Conservation (phyloP, 2,797 vertebrate species). For the Amphiprion clarkii region DNA sequence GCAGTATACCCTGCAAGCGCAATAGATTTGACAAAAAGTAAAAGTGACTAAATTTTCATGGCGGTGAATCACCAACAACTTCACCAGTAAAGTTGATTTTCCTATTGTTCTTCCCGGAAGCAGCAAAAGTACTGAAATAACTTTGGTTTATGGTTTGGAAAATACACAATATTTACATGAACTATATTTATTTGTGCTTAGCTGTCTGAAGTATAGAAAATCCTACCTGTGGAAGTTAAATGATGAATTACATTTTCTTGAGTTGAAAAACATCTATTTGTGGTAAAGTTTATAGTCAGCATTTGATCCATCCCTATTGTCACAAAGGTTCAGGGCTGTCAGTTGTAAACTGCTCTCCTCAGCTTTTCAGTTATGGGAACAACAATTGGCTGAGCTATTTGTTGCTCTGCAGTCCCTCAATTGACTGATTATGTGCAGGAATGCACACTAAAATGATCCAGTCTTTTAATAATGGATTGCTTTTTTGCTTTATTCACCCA, state of each 20-base stretch:
- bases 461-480: constrained; percentile 58
- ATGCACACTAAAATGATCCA: constrained; percentile 66
- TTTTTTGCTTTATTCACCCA: constrained; percentile 35
- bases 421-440: constrained; percentile 72
- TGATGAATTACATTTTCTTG: constrained; percentile 9
- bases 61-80: neutral
- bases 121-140: neutral
- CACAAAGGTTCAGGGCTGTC: constrained; percentile 55
- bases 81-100: neutral
- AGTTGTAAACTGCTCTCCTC: constrained; percentile 72
- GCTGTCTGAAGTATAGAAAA: neutral
- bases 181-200: neutral
- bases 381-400: constrained; percentile 75
- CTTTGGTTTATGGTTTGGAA: neutral
- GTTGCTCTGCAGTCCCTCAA: constrained; percentile 66
- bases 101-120: neutral
- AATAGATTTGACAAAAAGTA: neutral
- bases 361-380: constrained; percentile 72
- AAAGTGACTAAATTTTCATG: neutral
- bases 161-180: neutral
- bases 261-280: constrained; percentile 42
- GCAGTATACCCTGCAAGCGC: neutral
- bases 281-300: constrained; percentile 38
- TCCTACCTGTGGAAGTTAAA: neutral
- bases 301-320: constrained; percentile 60